These are phyloP conservation scores for Phylloscopus collybita DNA, from an alignment of 2,797 vertebrate species.

Conservation along the genomic window DNA sequence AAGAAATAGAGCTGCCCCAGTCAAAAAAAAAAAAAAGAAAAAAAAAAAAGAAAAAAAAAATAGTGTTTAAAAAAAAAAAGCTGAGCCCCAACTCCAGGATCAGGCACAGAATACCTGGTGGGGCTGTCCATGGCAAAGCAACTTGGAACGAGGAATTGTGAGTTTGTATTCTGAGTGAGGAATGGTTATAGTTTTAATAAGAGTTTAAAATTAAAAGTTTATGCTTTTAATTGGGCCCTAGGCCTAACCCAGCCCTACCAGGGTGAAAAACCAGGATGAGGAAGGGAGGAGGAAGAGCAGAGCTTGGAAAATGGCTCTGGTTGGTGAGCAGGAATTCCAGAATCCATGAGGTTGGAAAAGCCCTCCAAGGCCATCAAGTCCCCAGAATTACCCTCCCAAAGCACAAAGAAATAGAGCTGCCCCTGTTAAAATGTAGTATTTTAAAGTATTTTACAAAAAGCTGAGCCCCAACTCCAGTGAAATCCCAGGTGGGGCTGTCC, in stretches of 20 bases:
- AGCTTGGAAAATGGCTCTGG: not conserved
- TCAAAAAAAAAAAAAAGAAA: not conserved
- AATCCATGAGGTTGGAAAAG: not conserved
- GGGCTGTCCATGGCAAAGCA: not conserved
- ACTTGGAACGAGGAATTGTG: not conserved
- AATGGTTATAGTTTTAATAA: no score
- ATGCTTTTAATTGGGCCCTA: not conserved
- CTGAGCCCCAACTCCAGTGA: no score
- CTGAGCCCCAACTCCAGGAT: not conserved
- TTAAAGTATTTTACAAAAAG: no score
- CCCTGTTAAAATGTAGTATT: no score
- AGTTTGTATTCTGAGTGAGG: not conserved
- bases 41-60: not conserved
- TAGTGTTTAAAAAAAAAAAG: not conserved
- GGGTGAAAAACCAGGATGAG: not conserved
- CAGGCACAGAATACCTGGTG: not conserved
- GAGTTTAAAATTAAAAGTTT: not conserved
- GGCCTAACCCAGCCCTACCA: not conserved
- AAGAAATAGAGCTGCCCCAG: constrained; percentile 20
- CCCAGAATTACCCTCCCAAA: no score
- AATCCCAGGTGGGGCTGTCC: no score
- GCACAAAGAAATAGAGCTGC: no score
- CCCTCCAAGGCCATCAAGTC: not conserved
- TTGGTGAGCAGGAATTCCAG: not conserved
- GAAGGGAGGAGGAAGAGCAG: not conserved